These are phyloP conservation scores for Orthonychiurus folsomi DNA, from an alignment of 2,888 invertebrate genomes.

Conservation along the genomic window DNA sequence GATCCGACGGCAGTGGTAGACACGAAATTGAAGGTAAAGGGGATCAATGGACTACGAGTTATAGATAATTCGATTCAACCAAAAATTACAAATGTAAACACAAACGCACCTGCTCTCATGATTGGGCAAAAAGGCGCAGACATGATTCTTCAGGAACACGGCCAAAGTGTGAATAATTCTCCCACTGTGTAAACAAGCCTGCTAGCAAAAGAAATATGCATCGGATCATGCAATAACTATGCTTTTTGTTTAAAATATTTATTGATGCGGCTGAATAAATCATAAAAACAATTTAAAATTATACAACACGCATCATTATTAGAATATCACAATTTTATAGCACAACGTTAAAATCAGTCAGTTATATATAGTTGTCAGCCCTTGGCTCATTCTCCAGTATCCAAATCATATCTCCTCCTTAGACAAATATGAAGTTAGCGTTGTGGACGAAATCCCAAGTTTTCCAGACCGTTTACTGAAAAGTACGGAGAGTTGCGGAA, in stretches of 20 bases:
- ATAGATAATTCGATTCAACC: conserved; percentile 9
- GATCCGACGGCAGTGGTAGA: conserved; percentile 15
- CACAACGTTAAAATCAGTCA: no score
- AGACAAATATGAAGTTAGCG: conserved; percentile 27
- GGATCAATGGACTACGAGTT: conserved; percentile 11
- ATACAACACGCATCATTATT: no score
- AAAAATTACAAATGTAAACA: conserved; percentile 4
- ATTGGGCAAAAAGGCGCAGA: conserved; percentile 4
- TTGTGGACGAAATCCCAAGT: conserved; percentile 29
- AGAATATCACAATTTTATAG: no score
- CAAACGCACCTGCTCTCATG: background rate
- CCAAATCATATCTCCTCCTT: conserved; percentile 3
- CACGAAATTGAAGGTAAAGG: conserved; percentile 11
- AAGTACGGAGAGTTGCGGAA: conserved; percentile 25
- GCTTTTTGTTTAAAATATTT: background rate
- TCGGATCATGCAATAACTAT: no score
- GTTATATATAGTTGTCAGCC: no score
- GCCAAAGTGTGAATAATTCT: background rate
- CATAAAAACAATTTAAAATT: background rate
- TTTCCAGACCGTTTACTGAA: conserved; percentile 27
- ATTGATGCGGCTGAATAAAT: no score
- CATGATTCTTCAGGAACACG: background rate
- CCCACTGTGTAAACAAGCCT: no score
- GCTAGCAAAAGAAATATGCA: no score
- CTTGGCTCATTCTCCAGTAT: no score